Evolutionary conservation across 2,113 vertebrate genomes (phyloP), one percentile per base, ranked within the genome.

Genomic region (Benitochromis conjunctus): DNA sequence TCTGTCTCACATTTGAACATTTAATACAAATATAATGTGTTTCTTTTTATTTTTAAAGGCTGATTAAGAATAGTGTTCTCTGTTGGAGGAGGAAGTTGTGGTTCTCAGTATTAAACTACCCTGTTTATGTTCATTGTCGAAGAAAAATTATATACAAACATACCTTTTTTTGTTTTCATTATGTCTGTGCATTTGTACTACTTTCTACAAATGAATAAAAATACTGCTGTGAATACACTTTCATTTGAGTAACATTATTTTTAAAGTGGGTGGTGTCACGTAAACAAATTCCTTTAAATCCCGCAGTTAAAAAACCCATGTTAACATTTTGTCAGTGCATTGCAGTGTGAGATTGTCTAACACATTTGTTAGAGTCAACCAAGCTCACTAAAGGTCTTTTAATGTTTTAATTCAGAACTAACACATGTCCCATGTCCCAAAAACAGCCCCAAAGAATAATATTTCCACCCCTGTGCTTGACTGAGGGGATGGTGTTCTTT

Each of bases 121-220:
- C 77, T 85, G 56, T 91, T 85, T 82, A 83, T 71, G 84, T 55
- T 48, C 26, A 6, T 79, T 38, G 60, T 88, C 56, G 55, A 84
- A 79, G 58, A 85, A 82, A n/a, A 26, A 84, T 82, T 81, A 4
- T 18, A 48, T 58, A 31, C n/a, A 55, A 51, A 51, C 11, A 16
- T 78, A 81, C 6, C 48, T 57, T 53, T 71, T 74, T 46, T 86
- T 14, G 64, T 84, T 81, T 88, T 78, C 60, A 56, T 82, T 56
- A 83, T 81, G 58, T 85, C 41, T 76, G 80, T 24, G 8, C 58
- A 82, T 87, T 91, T 92, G 78, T 90, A 84, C 80, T 56, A 58
- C 90, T 92, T 93, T 91, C 83, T 91, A 92, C 81, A 80, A 91
- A 74, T 43, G 7, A 92, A 93, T 93, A 91, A 91, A 92, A 93